Evolutionary conservation across 2,888 invertebrate genomes (phyloP), one percentile per base, ranked within the genome.

Genomic region (Pseudococcus viburni): DNA sequence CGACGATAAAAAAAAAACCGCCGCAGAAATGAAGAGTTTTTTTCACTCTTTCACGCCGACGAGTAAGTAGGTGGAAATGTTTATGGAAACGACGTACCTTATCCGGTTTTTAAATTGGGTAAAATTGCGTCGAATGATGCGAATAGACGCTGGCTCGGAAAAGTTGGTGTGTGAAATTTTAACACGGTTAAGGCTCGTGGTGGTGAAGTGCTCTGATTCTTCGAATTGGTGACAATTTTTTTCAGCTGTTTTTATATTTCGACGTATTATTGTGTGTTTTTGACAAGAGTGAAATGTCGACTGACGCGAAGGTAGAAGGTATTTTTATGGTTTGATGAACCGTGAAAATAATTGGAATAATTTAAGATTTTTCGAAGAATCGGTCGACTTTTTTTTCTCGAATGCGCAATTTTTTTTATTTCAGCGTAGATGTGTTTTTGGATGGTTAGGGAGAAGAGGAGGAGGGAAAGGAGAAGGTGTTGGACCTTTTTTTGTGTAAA

Each of bases 61-160:
- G 68, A 73, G 68, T 73, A 73, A 73, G 68, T 73, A 73, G 68
- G 68, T 73, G 68, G 68, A 73, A 15, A 26, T 73, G 68, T 59
- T 59, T 59, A 59, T 59, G 59, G 59, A 59, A 33, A 73, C 68
- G 68, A 59, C 33, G 68, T 33, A 12, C 33, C 33, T 73, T 73
- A 73, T 73, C 68, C 68, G 68, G 68, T 73, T 73, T 73, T 73
- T 73, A 59, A 59, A 59, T 59, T 59, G 59, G 59, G 59, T 59
- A 59, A 59, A 59, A 59, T 59, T 59, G 59, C 46, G 9, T 8
- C 46, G 12, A 46, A 12, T 46, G 19, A 19, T 59, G 9, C 19
- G 59, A n/a, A 59, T 19, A 33, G 26, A 33, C 3, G 3, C n/a
- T 59, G 7, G 19, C 5, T 59, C 3, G 19, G 19, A 59, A n/a